A percentile compares a stretch with the other conserved stretches of the same genome.
Evolutionary conservation across 2,113 vertebrate species (phyloP).

Genomic region (Seriola dumerili): DNA sequence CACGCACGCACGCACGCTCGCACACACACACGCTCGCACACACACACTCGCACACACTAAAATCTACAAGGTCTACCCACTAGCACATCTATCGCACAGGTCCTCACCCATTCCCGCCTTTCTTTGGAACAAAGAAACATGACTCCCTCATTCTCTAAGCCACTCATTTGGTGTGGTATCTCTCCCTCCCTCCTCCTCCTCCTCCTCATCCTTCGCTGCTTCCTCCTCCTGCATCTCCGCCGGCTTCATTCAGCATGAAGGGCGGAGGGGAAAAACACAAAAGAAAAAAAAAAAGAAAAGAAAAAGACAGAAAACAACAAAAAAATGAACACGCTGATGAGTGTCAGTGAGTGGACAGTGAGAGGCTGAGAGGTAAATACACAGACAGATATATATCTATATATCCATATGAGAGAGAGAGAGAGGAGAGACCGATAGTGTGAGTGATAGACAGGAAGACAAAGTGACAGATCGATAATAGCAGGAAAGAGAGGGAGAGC

Average conservation of each 20-base stretch:
- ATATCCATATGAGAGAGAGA: conserved; percentile 41
- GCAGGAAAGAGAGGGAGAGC: conserved; percentile 30
- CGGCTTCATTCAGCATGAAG: conserved; percentile 76
- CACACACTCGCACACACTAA: conserved; percentile 39
- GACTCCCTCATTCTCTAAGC: conserved; percentile 86
- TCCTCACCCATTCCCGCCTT: conserved; percentile 84
- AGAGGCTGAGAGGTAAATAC: conserved; percentile 44
- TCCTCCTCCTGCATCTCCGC: conserved; percentile 82
- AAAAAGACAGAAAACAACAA: conserved; percentile 64
- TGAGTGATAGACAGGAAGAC: conserved; percentile 4
- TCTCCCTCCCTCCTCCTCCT: conserved; percentile 84
- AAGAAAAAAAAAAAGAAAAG: conserved; percentile 36
- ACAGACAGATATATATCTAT: conserved; percentile 47
- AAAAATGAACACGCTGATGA: conserved; percentile 76
- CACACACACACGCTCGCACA: conserved; percentile 27
- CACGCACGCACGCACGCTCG: conserved; percentile 29
- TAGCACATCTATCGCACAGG: conserved; percentile 63
- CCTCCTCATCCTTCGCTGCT: conserved; percentile 73
- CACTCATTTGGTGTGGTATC: conserved; percentile 85
- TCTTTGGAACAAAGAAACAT: conserved; percentile 79
- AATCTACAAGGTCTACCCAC: conserved; percentile 62
- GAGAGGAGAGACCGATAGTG: neutral
- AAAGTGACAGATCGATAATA: conserved; percentile 13
- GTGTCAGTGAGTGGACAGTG: conserved; percentile 64
- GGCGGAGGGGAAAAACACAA: conserved; percentile 51